Base-by-base conservation (phyloP, 2,113 vertebrate species). In the Ictalurus punctatus region DNA sequence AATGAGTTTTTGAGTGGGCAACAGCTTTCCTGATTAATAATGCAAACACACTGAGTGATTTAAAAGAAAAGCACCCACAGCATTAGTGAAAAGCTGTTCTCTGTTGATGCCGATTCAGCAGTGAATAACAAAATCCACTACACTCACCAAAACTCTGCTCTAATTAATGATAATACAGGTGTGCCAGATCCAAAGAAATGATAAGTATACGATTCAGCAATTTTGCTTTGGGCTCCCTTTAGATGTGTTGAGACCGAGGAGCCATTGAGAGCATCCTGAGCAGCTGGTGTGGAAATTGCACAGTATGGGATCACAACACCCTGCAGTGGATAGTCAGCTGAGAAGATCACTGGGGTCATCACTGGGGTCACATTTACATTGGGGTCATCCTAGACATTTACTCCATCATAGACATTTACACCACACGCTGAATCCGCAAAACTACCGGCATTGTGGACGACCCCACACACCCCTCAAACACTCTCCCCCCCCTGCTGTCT, bases 21-120 rank as follows among this genome's bases (percentile, higher is more conserved):
- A 79, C 56, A 82, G 61, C 80, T 61, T 61, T 86, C 56, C 69
- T 79, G 74, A 87, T 90, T 85, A 84, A 91, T 90, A 88, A 87
- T 87, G 54, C 58, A 83, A 90, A 78, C 79, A 63, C 19, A 14
- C 12, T 0, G 56, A 44, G 71, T 67, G 30, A 80, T 63, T 59
- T 21, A 78, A 48, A 71, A 83, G 52, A 69, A 76, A 82, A 25
- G 54, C 73, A 88, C 73, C 59, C 21, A 8, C 56, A 83, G 52
- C 30, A 63, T 79, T 86, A n/a, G 56, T 67, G 23, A 79, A 61
- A 88, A 71, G 30, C 14, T 48, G 81, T 48, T 81, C 14, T 54
- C 19, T 34, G 44, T 34, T 87, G 59, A 87, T 52, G 76, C 23
- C 13, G 7, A 56, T 69, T 52, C 59, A 69, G 44, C n/a, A 78